A percentile compares a stretch with the other conserved stretches of the same genome.
Conservation (phyloP, 2,888 invertebrate genomes). For the Phengaris arion region DNA sequence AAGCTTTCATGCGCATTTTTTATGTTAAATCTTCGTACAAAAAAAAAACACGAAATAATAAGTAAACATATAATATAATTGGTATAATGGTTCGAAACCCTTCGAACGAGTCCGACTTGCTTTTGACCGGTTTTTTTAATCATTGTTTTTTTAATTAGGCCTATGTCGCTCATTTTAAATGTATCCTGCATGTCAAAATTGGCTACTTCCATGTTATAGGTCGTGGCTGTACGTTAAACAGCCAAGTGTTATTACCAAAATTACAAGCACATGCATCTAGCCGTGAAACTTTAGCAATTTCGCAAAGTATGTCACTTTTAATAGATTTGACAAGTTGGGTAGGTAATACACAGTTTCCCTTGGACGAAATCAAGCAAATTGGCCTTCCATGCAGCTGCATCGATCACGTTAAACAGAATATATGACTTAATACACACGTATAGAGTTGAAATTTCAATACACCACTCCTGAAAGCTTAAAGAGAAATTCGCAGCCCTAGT, state of each 20-base stretch:
- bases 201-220: background rate
- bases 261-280: conserved; percentile 11
- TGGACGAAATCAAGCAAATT: conserved; percentile 66
- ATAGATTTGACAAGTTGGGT: conserved; percentile 38
- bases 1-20: too few species aligned
- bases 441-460: conserved; percentile 44
- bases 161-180: too few species aligned
- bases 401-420: conserved; percentile 35
- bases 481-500: conserved; percentile 53
- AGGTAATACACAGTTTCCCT: conserved; percentile 42
- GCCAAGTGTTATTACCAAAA: conserved; percentile 6
- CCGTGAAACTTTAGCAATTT: conserved; percentile 16
- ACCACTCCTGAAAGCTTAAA: conserved; percentile 47
- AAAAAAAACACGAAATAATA: too few species aligned
- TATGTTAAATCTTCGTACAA: too few species aligned
- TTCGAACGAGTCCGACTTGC: too few species aligned
- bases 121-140: too few species aligned
- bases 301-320: conserved; percentile 38
- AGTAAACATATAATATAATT: too few species aligned
- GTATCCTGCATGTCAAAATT: background rate
- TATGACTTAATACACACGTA: conserved; percentile 37
- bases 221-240: background rate
- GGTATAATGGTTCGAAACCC: too few species aligned
- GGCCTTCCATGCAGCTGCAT: conserved; percentile 50
- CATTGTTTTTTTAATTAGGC: too few species aligned